Evolutionary conservation across 2,113 vertebrate genomes (phyloP).

Genomic region (Cyphomyrus discorhynchus): DNA sequence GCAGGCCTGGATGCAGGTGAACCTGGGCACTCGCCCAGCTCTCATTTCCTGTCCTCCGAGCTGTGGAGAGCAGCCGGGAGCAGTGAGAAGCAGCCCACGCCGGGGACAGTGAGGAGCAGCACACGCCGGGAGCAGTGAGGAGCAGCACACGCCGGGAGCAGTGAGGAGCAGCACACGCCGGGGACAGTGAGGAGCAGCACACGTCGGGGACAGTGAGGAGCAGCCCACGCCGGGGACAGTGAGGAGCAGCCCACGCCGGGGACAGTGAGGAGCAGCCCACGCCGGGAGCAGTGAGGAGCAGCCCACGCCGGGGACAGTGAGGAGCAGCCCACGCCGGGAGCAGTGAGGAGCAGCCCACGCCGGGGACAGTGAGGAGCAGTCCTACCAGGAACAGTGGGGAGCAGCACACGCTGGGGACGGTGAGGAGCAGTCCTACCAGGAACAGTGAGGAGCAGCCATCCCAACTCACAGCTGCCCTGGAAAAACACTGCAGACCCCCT

Average conservation of each 20-base stretch:
- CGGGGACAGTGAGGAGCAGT: slow-evolving; percentile 4
- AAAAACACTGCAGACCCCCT: background rate
- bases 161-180: slow-evolving; percentile 22
- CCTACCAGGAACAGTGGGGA: too few species aligned
- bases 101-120: slow-evolving; percentile 21
- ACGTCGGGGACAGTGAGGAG: slow-evolving; percentile 10
- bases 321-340: slow-evolving; percentile 31
- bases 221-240: too few species aligned
- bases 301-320: background rate
- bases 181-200: background rate
- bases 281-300: slow-evolving; percentile 37
- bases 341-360: slow-evolving; percentile 9
- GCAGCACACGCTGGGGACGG: slow-evolving; percentile 18
- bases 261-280: slow-evolving; percentile 30
- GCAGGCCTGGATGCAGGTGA: slow-evolving; percentile 49
- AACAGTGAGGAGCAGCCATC: slow-evolving; percentile 39
- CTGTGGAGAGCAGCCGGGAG: slow-evolving; percentile 37
- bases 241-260: background rate
- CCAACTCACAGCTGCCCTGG: slow-evolving; percentile 53
- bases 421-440: background rate
- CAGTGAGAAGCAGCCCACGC: slow-evolving; percentile 15
- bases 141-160: background rate
- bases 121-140: slow-evolving; percentile 28
- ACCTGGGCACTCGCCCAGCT: slow-evolving; percentile 53
- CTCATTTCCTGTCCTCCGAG: slow-evolving; percentile 55